Base-by-base conservation (phyloP, 2,888 invertebrate genomes). In the Pristionchus maxplancki region DNA sequence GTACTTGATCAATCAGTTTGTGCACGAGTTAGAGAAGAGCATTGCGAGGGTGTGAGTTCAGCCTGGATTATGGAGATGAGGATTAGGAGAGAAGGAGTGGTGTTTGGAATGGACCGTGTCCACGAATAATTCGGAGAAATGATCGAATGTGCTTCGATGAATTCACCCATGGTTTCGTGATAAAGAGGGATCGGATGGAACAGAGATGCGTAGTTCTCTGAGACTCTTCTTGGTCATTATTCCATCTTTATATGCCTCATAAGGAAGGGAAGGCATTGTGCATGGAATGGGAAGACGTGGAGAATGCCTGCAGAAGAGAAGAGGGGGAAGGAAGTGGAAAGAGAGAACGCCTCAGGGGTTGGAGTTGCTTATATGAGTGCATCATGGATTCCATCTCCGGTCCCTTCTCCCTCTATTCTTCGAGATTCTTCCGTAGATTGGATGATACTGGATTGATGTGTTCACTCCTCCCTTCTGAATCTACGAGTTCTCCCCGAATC, bases 31-130 rank as follows among this genome's bases (percentile, higher is more conserved):
- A 24, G 58, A 6, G n/a, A 17, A 67, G 31, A 1, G 4, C 31
- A 37, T 74, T 74, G 74, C 24, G 74, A 37, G 74, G 40, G 74
- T 37, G 74, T n/a, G 74, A 40, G 74, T 74, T 74, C 74, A 74
- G 74, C 31, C 2, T 1, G 9, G 40, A 74, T 74, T 74, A 74
- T 74, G 74, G 40, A 40, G 74, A 74, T 40, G 37, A 37, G 40
- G 40, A n/a, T 37, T 24, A 74, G 40, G 20, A 40, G 17, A 34
- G 74, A 74, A 13, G 9, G 40, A 71, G 20, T 34, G 67, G 67
- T 34, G 67, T 62, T 71, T 31, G 67, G 24, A 15, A 67, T 31
- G 67, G 15, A 34, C 34, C 6, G 34, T 58, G 58, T 58, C 58
- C 58, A 58, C 8, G 58, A 58, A 58, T 58, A 58, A 34, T 9